Conservation (phyloP, 2,888 invertebrate species). For the Dryococelus australis region DNA sequence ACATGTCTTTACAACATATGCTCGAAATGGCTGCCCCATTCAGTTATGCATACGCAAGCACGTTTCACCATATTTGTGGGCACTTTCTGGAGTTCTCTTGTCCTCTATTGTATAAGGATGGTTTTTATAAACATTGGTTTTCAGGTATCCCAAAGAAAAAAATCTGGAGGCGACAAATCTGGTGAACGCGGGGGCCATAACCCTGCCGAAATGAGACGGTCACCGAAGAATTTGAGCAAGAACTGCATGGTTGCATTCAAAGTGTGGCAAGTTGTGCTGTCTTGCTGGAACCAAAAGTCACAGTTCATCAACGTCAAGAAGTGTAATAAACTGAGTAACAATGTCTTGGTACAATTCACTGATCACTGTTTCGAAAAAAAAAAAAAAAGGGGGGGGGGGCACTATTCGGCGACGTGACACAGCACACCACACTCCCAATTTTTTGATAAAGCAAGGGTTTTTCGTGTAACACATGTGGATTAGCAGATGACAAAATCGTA, state of each 20-base stretch:
- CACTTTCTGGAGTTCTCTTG: too few species aligned
- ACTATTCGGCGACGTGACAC: too few species aligned
- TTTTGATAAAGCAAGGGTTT: background rate
- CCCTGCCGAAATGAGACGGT: background rate
- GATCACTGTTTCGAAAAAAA: background rate
- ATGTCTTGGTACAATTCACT: background rate
- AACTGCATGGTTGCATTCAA: background rate
- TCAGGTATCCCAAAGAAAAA: background rate
- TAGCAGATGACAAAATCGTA: background rate
- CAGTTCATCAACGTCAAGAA: background rate
- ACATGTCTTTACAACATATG: background rate
- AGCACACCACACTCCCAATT: too few species aligned
- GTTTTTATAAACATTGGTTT: too few species aligned
- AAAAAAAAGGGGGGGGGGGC: too few species aligned
- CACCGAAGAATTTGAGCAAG: background rate
- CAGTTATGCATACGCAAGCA: background rate
- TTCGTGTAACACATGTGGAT: background rate
- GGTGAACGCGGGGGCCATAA: background rate
- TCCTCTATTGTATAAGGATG: too few species aligned
- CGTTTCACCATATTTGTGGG: background rate
- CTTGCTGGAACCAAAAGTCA: background rate
- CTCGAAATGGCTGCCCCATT: background rate
- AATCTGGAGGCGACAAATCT: background rate
- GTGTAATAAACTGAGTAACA: too few species aligned
- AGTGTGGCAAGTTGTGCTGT: background rate